Evolutionary conservation across 2,797 vertebrate genomes (phyloP).

Genomic region (Choloepus didactylus): DNA sequence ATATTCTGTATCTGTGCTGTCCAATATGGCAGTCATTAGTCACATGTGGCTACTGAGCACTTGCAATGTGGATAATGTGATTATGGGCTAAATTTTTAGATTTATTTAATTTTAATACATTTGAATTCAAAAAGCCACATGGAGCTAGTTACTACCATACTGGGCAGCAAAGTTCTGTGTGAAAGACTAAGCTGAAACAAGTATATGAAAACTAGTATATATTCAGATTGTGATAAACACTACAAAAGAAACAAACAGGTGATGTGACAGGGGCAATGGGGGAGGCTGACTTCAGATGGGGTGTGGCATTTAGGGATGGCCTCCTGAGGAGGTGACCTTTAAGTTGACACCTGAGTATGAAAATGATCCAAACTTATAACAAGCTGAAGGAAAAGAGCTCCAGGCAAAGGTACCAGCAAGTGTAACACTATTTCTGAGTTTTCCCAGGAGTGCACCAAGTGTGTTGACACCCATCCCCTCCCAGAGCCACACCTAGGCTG

Average conservation of each 20-base stretch:
- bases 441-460: not conserved
- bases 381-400: not conserved
- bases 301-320: not conserved
- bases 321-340: not conserved
- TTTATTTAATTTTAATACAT: not conserved
- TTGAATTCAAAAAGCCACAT: not conserved
- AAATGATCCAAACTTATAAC: not conserved
- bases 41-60: not conserved
- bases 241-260: not conserved
- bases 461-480: not conserved
- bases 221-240: not conserved
- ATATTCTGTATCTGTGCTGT: not conserved
- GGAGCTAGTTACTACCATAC: not conserved
- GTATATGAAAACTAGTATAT: not conserved
- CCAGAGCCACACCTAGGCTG: not conserved
- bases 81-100: not conserved
- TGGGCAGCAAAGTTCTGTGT: not conserved
- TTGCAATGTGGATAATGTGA: not conserved
- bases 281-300: not conserved
- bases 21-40: not conserved
- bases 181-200: not conserved
- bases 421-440: not conserved
- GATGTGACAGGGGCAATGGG: accelerated
- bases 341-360: not conserved
- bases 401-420: not conserved